Percentiles rank a stretch among this genome's conserved stretches.
phyloP scores from a whole-genome alignment of 1,140 invertebrate species.

The Cyclina sinensis region DNA sequence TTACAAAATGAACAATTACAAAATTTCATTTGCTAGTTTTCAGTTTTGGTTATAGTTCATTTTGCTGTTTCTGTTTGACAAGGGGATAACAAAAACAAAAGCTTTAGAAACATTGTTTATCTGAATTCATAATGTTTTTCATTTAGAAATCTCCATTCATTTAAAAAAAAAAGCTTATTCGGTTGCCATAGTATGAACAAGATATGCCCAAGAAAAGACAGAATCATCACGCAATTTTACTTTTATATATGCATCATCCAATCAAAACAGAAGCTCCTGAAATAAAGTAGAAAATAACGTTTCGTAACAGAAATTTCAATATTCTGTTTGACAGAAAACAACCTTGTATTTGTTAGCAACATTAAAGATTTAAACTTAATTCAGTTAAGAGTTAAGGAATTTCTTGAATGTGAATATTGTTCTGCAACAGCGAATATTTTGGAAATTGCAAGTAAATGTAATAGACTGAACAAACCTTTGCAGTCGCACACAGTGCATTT shows the following conservation, averaged over 20 bases:
- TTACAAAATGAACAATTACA: no score
- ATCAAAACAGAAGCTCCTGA: constrained; percentile 47
- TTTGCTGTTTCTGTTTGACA: no score
- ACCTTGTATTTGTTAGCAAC: neutral
- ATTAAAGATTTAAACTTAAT: neutral
- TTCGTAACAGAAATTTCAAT: neutral
- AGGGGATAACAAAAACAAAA: no score
- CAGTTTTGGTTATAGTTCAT: no score
- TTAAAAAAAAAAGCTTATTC: no score
- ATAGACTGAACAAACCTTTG: neutral
- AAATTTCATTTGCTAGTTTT: no score
- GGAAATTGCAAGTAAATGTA: neutral
- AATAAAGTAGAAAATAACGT: neutral
- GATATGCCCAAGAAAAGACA: neutral
- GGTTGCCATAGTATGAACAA: no score
- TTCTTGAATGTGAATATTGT: neutral
- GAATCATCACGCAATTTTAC: neutral
- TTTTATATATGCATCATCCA: neutral
- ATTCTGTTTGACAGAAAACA: neutral
- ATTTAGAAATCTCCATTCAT: no score
- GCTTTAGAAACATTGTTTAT: no score
- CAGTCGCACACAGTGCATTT: constrained; percentile 53
- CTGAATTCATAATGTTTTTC: no score
- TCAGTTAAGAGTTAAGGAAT: neutral
- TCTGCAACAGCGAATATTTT: neutral